Evolutionary conservation across 2,888 invertebrate genomes (phyloP), one percentile per base, ranked within the genome.

Genomic region (Thereva nobilitata): DNA sequence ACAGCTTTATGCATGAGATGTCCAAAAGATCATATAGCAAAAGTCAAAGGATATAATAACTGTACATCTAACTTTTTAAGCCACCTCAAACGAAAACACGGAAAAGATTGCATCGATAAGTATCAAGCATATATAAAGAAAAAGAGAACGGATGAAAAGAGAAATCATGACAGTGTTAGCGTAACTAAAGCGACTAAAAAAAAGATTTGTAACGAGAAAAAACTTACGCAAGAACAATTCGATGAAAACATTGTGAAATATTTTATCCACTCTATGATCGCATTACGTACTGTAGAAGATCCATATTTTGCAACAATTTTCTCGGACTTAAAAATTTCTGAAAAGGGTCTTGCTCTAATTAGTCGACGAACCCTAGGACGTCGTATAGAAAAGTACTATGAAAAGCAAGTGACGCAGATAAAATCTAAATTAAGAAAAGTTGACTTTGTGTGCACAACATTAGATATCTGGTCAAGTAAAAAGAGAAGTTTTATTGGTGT

Each of bases 401-500:
- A 12, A 34, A 35, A 34, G 6, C 34, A 35, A n/a, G 38, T 47
- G 10, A 9, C 5, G 34, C 2, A 44, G 7, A 35, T 61, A 34
- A 61, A 61, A 47, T 35, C n/a, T 4, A 5, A 52, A n/a, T 45
- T 70, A 50, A 53, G 59, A 10, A 57, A 10, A 61, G 68, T 68
- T 35, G 54, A 70, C 38, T 72, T 49, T 66, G 64, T 72, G 54
- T 69, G 70, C 45, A 72, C 67, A 37, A 71, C 72, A 37, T 67
- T 70, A 12, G 72, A 72, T 67, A 71, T 74, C 38, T 74, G 74
- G 73, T 72, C 73, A 6, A 59, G 71, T 2, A 66, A 69, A 55
- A 70, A 64, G 66, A 64, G 71, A 66, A 73, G 72, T 69, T 72
- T 71, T 64, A 37, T 74, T n/a, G 72, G 74, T 3, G 68, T 75